A percentile compares a stretch with the other conserved stretches of the same genome.
Evolutionary conservation across 2,797 vertebrate species (phyloP).

Genomic region (Vireo griseus): DNA sequence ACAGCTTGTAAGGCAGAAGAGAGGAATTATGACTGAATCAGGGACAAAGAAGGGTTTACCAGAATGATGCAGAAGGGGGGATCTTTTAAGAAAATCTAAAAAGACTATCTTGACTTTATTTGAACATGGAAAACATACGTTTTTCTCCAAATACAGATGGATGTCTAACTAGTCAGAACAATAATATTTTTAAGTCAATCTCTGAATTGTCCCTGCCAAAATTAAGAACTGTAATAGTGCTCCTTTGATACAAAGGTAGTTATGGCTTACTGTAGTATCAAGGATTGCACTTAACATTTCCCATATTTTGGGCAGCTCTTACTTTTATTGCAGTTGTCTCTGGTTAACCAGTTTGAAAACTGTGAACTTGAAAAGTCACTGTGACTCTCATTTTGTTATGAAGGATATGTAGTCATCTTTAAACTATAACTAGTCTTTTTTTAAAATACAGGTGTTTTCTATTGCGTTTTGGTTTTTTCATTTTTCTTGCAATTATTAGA

Average conservation of each 20-base stretch:
- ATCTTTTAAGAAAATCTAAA: not conserved
- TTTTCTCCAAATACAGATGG: not conserved
- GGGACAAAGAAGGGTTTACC: not conserved
- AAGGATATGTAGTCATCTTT: not conserved
- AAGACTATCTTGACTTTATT: not conserved
- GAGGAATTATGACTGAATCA: not conserved
- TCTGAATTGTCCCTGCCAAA: not conserved
- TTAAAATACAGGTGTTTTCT: not conserved
- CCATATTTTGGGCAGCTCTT: not conserved
- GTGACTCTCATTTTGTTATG: not conserved
- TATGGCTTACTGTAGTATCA: not conserved
- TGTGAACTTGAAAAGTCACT: not conserved
- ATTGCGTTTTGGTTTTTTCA: not conserved
- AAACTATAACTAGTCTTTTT: not conserved
- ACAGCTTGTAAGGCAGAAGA: not conserved
- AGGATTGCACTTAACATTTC: not conserved
- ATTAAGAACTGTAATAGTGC: not conserved
- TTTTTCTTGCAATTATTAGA: conserved; percentile 70
- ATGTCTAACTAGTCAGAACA: not conserved
- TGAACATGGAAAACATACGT: not conserved
- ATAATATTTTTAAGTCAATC: not conserved
- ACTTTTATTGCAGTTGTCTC: not conserved
- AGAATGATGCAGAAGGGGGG: not conserved
- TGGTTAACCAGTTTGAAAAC: not conserved
- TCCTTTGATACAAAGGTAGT: not conserved